Percentiles rank a stretch among this genome's conserved stretches.
These are phyloP conservation scores for Poecilia wingei DNA, from an alignment of 2,797 vertebrate species.

Conservation along the genomic window DNA sequence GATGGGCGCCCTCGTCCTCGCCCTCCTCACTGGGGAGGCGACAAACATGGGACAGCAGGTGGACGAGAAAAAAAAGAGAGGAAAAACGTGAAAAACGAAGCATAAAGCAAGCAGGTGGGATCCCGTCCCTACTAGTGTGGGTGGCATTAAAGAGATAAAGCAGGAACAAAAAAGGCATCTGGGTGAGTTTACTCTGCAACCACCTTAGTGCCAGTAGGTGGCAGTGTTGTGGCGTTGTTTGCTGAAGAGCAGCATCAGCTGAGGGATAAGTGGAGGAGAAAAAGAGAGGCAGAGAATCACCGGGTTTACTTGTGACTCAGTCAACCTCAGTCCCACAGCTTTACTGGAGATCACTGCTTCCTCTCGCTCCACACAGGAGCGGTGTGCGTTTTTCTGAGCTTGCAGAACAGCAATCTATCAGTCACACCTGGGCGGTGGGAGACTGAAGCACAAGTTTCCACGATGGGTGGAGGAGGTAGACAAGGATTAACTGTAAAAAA, in stretches of 20 bases:
- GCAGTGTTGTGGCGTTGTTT: conserved; percentile 70
- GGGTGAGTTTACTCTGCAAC: background rate
- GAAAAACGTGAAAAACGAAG: conserved; percentile 42
- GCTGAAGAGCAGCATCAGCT: conserved; percentile 31
- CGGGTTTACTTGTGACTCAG: conserved; percentile 66
- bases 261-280: conserved; percentile 36
- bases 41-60: conserved; percentile 34
- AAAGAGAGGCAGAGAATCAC: conserved; percentile 33
- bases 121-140: background rate
- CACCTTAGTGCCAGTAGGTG: conserved; percentile 56
- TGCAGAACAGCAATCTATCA: conserved; percentile 38
- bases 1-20: conserved; percentile 86
- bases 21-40: conserved; percentile 79
- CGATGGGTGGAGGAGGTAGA: conserved; percentile 10
- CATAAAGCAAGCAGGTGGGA: conserved; percentile 44
- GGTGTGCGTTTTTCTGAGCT: conserved; percentile 34
- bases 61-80: conserved; percentile 33
- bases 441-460: conserved; percentile 35
- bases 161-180: conserved; percentile 1
- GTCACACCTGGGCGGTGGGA: conserved; percentile 48
- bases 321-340: conserved; percentile 45
- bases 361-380: conserved; percentile 37
- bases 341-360: conserved; percentile 37
- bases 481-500: conserved; percentile 19
- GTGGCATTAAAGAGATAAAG: conserved; percentile 6